Evolutionary conservation across 2,797 vertebrate genomes (phyloP).

Genomic region (Nannoperca obscura): DNA sequence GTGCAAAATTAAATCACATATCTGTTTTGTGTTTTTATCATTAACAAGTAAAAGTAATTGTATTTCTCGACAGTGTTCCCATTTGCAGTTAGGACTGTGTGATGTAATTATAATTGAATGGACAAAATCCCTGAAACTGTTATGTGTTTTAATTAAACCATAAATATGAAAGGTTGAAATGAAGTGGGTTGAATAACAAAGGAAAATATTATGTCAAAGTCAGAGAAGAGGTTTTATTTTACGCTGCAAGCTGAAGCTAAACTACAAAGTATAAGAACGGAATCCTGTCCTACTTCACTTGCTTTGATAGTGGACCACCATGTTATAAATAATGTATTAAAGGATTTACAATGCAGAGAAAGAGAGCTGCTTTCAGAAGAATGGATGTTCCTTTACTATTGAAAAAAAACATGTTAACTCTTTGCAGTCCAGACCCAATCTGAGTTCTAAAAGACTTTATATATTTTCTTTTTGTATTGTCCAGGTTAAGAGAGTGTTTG

Average conservation of each 20-base stretch:
- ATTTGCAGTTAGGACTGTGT: conserved; percentile 42
- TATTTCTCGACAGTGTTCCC: conserved; percentile 32
- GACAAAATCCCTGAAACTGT: conserved; percentile 45
- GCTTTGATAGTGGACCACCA: conserved; percentile 85
- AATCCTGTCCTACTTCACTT: conserved; percentile 80
- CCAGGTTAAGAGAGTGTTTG: conserved; percentile 86
- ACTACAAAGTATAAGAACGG: conserved; percentile 78
- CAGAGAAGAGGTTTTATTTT: conserved; percentile 74
- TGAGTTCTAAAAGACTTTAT: conserved; percentile 78
- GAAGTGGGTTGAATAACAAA: conserved; percentile 76
- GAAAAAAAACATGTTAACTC: conserved; percentile 78
- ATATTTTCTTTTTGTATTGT: conserved; percentile 84
- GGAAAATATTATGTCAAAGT: conserved; percentile 81
- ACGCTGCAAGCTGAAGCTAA: conserved; percentile 62
- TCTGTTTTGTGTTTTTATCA: conserved; percentile 29
- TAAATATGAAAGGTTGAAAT: conserved; percentile 68
- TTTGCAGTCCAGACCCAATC: conserved; percentile 72
- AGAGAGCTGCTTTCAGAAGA: conserved; percentile 78
- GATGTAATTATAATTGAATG: conserved; percentile 57
- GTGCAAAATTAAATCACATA: conserved; percentile 38
- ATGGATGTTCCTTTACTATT: conserved; percentile 74
- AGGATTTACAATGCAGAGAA: conserved; percentile 83
- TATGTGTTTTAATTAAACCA: conserved; percentile 71
- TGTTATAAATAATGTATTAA: conserved; percentile 88
- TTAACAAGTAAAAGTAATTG: conserved; percentile 38